A percentile compares a stretch with the other conserved stretches of the same genome.
These are phyloP conservation scores for Sinocyclocheilus rhinocerous DNA, from an alignment of 2,113 vertebrate genomes.

Conservation along the genomic window DNA sequence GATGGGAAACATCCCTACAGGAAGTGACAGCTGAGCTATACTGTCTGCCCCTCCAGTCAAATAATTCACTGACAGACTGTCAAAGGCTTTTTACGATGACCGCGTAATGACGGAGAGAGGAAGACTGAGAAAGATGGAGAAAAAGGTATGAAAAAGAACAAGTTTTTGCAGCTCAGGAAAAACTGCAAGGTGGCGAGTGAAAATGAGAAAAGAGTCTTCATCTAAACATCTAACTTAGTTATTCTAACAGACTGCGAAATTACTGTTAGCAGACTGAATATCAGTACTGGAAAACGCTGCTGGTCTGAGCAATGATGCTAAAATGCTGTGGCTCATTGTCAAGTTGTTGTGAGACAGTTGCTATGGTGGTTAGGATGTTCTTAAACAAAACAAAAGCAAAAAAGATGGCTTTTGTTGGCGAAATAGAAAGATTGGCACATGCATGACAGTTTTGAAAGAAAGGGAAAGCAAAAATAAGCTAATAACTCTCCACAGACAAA, in stretches of 20 bases:
- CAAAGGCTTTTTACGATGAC: slow-evolving; percentile 8
- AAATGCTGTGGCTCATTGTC: not conserved
- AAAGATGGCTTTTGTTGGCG: not conserved
- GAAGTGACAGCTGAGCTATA: slow-evolving; percentile 21
- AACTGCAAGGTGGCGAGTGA: not conserved
- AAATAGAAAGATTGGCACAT: not conserved
- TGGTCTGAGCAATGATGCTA: not conserved
- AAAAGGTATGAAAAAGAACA: not conserved
- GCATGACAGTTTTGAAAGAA: not conserved
- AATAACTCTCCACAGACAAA: not conserved
- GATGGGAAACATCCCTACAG: slow-evolving; percentile 28
- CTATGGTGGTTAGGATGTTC: not conserved
- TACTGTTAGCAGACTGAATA: not conserved
- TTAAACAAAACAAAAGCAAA: not conserved
- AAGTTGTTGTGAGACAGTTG: not conserved
- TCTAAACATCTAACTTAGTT: not conserved
- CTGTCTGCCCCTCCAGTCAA: slow-evolving; percentile 18
- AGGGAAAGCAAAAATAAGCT: not conserved
- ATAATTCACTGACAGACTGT: slow-evolving; percentile 35
- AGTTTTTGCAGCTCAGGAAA: not conserved
- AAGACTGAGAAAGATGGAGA: not conserved
- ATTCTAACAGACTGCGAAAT: too few relatives aligned
- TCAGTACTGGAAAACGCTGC: not conserved
- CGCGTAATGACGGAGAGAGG: not conserved
- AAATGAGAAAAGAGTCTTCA: not conserved